These are phyloP conservation scores for Lanistes nyassanus DNA, from an alignment of 1,140 invertebrate species.

Conservation along the genomic window DNA sequence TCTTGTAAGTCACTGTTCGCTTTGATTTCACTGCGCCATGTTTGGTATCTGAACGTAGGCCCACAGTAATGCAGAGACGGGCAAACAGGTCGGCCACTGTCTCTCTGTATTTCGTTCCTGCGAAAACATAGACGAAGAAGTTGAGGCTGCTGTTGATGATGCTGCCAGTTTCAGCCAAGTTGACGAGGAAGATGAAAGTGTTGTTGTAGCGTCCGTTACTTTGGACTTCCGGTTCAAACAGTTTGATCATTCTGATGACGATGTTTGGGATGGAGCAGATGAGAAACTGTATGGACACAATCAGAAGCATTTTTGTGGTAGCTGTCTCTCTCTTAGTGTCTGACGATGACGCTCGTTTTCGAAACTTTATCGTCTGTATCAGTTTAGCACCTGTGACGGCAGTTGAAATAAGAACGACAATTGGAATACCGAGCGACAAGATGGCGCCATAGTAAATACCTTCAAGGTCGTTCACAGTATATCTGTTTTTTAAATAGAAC, in stretches of 20 bases:
- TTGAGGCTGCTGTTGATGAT: too few species aligned
- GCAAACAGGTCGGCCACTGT: background rate
- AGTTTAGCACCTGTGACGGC: slow-evolving; percentile 6
- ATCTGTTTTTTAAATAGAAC: slow-evolving; percentile 9
- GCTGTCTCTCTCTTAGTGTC: slow-evolving; percentile 4
- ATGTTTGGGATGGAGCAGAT: background rate
- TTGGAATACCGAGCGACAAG: background rate
- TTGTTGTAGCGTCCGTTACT: background rate
- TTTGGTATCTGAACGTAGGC: too few species aligned
- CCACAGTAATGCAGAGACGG: too few species aligned
- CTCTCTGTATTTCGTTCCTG: slow-evolving; percentile 4
- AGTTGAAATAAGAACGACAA: slow-evolving; percentile 1
- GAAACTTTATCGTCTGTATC: background rate
- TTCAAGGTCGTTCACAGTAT: background rate
- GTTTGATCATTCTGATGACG: background rate
- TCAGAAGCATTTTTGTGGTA: background rate
- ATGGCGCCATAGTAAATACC: background rate
- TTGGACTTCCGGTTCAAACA: slow-evolving; percentile 1
- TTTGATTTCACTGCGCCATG: too few species aligned
- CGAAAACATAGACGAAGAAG: slow-evolving; percentile 14
- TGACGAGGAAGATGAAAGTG: background rate
- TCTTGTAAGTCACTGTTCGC: too few species aligned
- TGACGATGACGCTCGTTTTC: background rate
- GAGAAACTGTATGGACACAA: slow-evolving; percentile 4
- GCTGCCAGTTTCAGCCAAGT: background rate